Conservation (phyloP, 2,888 invertebrate genomes). For the Leucozona laternaria region DNA sequence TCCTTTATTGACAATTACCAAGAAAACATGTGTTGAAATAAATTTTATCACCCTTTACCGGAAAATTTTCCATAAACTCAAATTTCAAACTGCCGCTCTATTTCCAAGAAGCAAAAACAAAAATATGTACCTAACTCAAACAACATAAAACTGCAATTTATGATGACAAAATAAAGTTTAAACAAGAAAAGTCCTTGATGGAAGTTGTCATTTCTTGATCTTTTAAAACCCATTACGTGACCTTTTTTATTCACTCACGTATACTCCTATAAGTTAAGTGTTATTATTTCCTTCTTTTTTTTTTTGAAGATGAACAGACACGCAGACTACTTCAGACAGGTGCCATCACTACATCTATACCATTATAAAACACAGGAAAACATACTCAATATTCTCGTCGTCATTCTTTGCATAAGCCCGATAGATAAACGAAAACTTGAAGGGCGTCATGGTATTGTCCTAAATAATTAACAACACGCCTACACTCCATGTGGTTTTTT, state of each 20-base stretch:
- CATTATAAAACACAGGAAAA: background rate
- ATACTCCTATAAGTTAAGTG: background rate
- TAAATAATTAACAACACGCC: conserved; percentile 68
- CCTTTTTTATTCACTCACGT: conserved; percentile 41
- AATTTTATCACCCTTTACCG: no score
- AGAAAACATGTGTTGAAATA: no score
- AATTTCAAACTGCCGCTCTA: background rate
- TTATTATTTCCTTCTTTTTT: conserved; percentile 19
- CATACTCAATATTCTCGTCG: background rate
- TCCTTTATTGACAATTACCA: no score
- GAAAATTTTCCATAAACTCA: no score
- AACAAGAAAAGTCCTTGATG: conserved; percentile 15
- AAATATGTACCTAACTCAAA: background rate
- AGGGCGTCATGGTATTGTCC: conserved; percentile 63
- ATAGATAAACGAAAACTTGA: conserved; percentile 60
- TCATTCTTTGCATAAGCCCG: conserved; percentile 17
- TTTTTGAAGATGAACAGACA: conserved; percentile 14
- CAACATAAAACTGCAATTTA: conserved; percentile 24
- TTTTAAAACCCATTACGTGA: conserved; percentile 64
- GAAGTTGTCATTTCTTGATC: conserved; percentile 54
- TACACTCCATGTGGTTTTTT: conserved; percentile 1
- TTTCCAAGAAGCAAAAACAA: background rate
- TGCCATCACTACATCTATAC: conserved; percentile 1
- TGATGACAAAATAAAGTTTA: conserved; percentile 28
- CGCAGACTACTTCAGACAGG: conserved; percentile 34